phyloP scores from a whole-genome alignment of 2,113 vertebrate species.

The Myiagra hebetior region DNA sequence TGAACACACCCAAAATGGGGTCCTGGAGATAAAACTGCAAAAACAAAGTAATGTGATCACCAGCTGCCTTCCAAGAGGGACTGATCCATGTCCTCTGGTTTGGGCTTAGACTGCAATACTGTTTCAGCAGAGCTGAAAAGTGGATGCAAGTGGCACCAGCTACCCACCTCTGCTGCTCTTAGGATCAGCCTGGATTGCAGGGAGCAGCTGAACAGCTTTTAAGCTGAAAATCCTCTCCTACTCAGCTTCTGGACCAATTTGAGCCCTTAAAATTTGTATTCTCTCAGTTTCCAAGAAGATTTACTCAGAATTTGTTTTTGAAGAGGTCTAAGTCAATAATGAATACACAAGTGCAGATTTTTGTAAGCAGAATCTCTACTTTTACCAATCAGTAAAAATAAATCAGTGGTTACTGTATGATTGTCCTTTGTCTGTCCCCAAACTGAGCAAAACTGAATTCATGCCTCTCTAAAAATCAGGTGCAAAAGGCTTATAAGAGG shows the following conservation, averaged over 20 bases:
- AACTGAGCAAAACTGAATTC: not conserved
- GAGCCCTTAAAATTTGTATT: not conserved
- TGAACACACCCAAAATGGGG: not conserved
- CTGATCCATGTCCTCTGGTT: not conserved
- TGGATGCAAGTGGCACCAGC: not conserved
- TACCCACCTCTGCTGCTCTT: not conserved
- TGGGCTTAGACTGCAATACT: not conserved
- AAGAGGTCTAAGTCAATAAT: not conserved
- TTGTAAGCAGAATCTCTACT: not conserved
- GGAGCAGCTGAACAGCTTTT: not conserved
- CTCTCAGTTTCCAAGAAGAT: not conserved
- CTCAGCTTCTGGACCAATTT: not conserved
- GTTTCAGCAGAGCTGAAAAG: not conserved
- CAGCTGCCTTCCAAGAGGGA: not conserved
- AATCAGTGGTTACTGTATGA: not conserved
- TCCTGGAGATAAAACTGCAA: not conserved
- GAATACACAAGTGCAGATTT: not conserved
- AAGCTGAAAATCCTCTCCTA: conserved; percentile 39
- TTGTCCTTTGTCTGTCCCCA: not conserved
- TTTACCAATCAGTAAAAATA: not conserved
- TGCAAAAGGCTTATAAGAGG: not conserved
- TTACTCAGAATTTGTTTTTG: not conserved
- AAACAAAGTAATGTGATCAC: not conserved
- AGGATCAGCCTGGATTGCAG: not conserved
- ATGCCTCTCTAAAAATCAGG: not conserved